Evolutionary conservation across 2,797 vertebrate species (phyloP), one percentile per base, ranked within the genome.

Genomic region (Sparus aurata): DNA sequence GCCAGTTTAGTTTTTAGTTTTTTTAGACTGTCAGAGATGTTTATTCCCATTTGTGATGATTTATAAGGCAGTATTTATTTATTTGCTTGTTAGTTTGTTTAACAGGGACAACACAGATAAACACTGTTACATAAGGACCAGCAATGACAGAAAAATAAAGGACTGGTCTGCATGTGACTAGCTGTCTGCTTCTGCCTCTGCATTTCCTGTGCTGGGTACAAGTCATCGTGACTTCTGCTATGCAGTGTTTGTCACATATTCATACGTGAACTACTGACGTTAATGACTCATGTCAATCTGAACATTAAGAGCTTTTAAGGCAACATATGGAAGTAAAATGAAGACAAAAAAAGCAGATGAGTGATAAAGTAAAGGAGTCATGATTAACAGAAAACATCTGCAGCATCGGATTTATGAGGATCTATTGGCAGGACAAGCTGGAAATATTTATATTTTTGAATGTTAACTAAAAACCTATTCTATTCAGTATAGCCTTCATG

Each of bases 41-140:
- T 50, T 3, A 54, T 59, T 57, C 4, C 41, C 11, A 60, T 60
- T 9, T n/a, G 38, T 38, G 38, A 38, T 30, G 18, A 53, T 46
- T 50, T 52, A 38, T 43, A 43, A 46, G 41, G 20, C 38, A 8
- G 25, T 38, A 50, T 53, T 72, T 22, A 16, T 54, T 3, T 22
- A 7, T 54, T 3, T 55, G 10, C 38, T 25, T 9, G n/a, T 71
- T 50, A 15, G 23, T 73, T 34, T 34, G 12, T 57, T 47, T 18
- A 65, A 54, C 23, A 62, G 17, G 58, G 18, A 45, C 5, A 22
- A 25, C 45, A 5, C 41, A 63, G 17, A 16, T 25, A 61, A 43
- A n/a, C 12, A n/a, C 23, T 23, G 15, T 49, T 59, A 34, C 22
- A 68, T 25, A 59, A 69, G 67, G 43, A 69, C 46, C 27, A 49